phyloP scores from a whole-genome alignment of 1,140 invertebrate genomes.

The Hypsibius dujardini region DNA sequence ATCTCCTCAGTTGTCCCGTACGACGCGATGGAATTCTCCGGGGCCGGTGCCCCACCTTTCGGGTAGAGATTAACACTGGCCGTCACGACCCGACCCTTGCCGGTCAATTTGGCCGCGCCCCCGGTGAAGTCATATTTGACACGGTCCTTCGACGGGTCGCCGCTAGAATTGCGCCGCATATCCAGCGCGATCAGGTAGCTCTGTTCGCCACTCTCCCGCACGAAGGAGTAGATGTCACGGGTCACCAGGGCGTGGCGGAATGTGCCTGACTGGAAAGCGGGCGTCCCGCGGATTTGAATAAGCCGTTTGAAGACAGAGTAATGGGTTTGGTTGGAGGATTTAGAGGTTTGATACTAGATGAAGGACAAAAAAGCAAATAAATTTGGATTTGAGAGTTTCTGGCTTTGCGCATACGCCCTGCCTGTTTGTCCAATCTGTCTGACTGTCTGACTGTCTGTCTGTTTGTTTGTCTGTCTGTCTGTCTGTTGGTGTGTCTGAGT shows the following conservation, averaged over 20 bases:
- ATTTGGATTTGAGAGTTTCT: too few relatives aligned
- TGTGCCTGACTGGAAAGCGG: not conserved
- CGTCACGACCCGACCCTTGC: too few relatives aligned
- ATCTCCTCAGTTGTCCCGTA: too few relatives aligned
- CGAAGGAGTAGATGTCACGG: not conserved
- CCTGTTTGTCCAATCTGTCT: too few relatives aligned
- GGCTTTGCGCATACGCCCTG: too few relatives aligned
- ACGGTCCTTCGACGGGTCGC: not conserved
- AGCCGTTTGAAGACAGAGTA: not conserved
- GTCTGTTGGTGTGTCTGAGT: too few relatives aligned
- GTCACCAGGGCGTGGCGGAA: not conserved
- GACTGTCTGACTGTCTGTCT: too few relatives aligned
- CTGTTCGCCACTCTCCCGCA: not conserved
- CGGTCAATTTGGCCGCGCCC: not conserved
- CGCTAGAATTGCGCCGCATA: not conserved
- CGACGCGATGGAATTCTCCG: too few relatives aligned
- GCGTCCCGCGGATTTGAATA: not conserved
- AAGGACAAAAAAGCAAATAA: too few relatives aligned
- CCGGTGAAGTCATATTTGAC: not conserved
- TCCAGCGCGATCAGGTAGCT: constrained; percentile 5
- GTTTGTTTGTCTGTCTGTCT: too few relatives aligned
- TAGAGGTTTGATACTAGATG: not conserved
- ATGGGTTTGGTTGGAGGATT: not conserved
- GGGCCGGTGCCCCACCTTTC: not conserved
- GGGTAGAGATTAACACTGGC: constrained; percentile 14